Evolutionary conservation across 2,888 invertebrate genomes (phyloP), one percentile per base, ranked within the genome.

Genomic region (Notodonta ziczac): DNA sequence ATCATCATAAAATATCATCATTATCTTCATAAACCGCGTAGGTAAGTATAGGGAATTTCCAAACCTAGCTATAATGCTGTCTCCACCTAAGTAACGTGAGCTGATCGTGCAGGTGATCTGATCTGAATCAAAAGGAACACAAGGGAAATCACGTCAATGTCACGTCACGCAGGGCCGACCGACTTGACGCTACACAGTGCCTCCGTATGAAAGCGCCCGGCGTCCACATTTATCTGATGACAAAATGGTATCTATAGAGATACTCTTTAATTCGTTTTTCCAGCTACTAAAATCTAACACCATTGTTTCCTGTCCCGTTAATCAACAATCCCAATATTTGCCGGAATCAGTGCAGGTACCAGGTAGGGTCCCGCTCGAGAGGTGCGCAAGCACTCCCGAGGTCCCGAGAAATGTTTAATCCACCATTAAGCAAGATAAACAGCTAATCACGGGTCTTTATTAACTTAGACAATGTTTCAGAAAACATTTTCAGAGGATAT

Each of bases 351-450:
- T 32, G 40, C 50, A 48, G 40, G 16, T 44, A 59, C 40, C 16
- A 14, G n/a, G 39, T n/a, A 35, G 35, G 35, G 35, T 14, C 54
- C 50, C n/a, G n/a, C 53, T 53, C 8, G 39, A 39, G 32, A 39
- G 39, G 54, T 39, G 9, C n/a, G 39, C 54, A 35, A 52, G 54
- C 24, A 9, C 16, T 16, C 4, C 42, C 6, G 50, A 46, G 60
- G 58, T 51, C 24, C 12, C 24, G n/a, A 53, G 46, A 42, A 55
- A 57, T 60, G 56, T 60, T 64, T 55, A 55, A 64, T 44, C 58
- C 16, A 59, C 58, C 61, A 65, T 65, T 68, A 63, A 32, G 54
- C 56, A 63, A 63, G 61, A 61, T 63, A 68, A 65, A 72, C 58
- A 70, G 16, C 53, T 63, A 68, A 70, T 67, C 59, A 67, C 13